Evolutionary conservation across 1,140 invertebrate genomes (phyloP), one percentile per base, ranked within the genome.

Genomic region (Nasonia longicornis): DNA sequence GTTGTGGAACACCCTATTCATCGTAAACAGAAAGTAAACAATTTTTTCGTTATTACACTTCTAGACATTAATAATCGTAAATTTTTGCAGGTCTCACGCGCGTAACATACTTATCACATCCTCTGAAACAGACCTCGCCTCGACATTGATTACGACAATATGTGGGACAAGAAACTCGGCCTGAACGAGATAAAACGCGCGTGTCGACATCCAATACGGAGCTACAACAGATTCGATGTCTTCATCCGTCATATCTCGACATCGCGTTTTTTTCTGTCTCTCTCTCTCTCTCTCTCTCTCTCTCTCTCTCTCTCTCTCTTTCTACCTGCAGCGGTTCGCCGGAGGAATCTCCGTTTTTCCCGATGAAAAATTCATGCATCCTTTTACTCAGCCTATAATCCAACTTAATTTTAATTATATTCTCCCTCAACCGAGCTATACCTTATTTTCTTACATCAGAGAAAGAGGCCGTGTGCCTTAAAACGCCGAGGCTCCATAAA

Each of bases 1-100:
- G 77, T 82, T 82, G 82, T 91, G 91, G 86, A 91, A 91, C 10
- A 90, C 90, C 83, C 91, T 91, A 83, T n/a, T 16, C 14, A n/a
- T 11, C 8, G 42, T 3, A 16, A 20, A 22, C 16, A 20, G 42
- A 73, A 73, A 29, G 38, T 3, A 8, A 73, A 26, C 26, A 26
- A 26, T 26, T 26, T 26, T 26, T 26, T 26, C 26, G 26, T 26
- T 26, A 26, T 26, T 1, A 26, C 26, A 26, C 26, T 26, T 26
- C 1, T 26, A 26, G 26, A 11, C 38, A 42, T 42, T 42, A 7
- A 42, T 42, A 42, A 42, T 42, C 7, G 10, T 0, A 42, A 6
- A 8, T 42, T 42, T 42, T 42, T 42, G 8, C 38, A 10, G 10
- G 7, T 42, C 38, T 42, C 38, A 1, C 38, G 38, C 38, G 10